Evolutionary conservation across 2,113 vertebrate genomes (phyloP).

Genomic region (Polypterus bichir): DNA sequence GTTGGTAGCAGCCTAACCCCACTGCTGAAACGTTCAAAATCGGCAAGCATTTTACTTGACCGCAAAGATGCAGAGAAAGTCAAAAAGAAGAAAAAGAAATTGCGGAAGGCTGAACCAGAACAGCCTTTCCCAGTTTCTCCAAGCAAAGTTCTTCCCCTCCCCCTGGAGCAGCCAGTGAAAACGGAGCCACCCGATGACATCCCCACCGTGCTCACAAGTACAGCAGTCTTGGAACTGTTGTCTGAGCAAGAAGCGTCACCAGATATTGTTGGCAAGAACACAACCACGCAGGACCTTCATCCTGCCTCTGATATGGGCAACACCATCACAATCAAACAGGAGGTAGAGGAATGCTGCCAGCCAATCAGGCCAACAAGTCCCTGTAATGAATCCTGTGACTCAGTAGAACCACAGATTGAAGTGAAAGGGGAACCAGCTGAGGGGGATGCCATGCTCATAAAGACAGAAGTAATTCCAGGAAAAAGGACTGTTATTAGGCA

Average conservation of each 20-base stretch:
- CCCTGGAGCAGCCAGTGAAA: conserved; percentile 21
- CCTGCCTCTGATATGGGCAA: no score
- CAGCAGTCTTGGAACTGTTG: no score
- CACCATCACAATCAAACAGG: no score
- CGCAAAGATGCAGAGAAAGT: conserved; percentile 75
- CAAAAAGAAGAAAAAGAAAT: conserved; percentile 71
- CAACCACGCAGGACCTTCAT: no score
- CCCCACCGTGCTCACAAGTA: no score
- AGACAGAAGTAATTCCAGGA: conserved; percentile 50
- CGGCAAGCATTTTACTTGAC: conserved; percentile 48
- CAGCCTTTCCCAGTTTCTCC: conserved; percentile 50
- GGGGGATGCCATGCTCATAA: conserved; percentile 29
- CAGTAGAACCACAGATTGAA: not conserved
- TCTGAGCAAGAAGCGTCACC: no score
- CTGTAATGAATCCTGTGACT: no score
- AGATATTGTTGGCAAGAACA: no score
- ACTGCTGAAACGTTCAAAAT: conserved; percentile 51
- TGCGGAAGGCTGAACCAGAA: conserved; percentile 32
- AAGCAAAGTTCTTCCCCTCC: conserved; percentile 29
- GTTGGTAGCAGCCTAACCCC: conserved; percentile 18
- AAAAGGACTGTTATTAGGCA: conserved; percentile 84
- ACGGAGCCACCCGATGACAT: conserved; percentile 30
- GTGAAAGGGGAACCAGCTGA: conserved; percentile 26
- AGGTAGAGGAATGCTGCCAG: no score
- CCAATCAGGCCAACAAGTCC: no score